A percentile compares a stretch with the other conserved stretches of the same genome.
phyloP scores from a whole-genome alignment of 2,797 vertebrate species.

The Sylvia borin region DNA sequence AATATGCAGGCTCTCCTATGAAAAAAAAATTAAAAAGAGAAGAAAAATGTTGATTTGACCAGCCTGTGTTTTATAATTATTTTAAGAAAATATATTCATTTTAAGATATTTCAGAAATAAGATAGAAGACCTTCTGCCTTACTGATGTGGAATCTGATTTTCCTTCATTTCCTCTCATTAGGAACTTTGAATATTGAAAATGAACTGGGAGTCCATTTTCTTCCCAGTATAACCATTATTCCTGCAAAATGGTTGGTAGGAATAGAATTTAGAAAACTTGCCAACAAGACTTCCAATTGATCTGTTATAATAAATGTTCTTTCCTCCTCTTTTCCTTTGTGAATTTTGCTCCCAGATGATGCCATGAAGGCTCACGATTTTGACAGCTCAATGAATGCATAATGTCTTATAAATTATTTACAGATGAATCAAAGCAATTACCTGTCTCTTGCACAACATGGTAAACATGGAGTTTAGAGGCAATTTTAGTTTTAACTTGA shows the following conservation, averaged over 20 bases:
- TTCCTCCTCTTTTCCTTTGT: not conserved
- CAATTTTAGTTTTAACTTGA: not conserved
- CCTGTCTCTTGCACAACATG: not conserved
- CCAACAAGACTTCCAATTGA: not conserved
- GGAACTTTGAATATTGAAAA: not conserved
- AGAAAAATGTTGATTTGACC: not conserved
- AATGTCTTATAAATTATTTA: not conserved
- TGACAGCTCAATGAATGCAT: not conserved
- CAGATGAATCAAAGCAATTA: not conserved
- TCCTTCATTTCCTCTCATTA: not conserved
- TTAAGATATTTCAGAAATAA: not conserved
- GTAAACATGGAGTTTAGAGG: not conserved
- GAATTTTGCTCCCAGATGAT: not conserved
- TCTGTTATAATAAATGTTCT: not conserved
- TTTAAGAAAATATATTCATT: not conserved
- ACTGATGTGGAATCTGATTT: not conserved
- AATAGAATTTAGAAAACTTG: not conserved
- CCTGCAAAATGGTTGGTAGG: not conserved
- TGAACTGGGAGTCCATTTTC: not conserved
- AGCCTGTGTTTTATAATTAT: not conserved
- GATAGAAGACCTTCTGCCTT: not conserved
- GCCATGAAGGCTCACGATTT: not conserved
- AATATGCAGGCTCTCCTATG: accelerated
- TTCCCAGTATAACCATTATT: not conserved
- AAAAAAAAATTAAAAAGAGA: not conserved